Evolutionary conservation across 2,113 vertebrate genomes (phyloP).

Genomic region (Empidonax alnorum): DNA sequence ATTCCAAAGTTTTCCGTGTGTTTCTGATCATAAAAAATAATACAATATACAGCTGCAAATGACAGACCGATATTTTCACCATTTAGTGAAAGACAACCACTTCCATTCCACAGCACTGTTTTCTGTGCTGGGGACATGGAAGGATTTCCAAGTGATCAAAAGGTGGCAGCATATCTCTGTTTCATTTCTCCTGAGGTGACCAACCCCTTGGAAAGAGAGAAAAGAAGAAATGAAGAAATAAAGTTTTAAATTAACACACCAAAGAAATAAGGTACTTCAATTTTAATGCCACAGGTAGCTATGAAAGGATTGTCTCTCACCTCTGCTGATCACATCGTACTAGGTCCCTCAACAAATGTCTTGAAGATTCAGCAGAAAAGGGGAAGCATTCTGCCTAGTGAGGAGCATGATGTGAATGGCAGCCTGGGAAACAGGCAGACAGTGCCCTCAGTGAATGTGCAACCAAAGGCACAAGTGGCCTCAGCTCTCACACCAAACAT

Average conservation of each 20-base stretch:
- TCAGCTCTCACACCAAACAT: rapidly evolving
- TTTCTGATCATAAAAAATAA: neutral
- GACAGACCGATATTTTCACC: neutral
- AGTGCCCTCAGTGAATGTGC: neutral
- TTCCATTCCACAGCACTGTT: rapidly evolving
- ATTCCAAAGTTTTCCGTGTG: neutral
- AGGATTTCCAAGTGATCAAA: slow-evolving; percentile 17
- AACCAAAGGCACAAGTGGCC: neutral
- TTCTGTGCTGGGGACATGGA: neutral
- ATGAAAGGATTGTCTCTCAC: neutral
- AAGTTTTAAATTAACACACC: neutral
- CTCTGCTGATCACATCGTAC: neutral
- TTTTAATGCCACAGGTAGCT: neutral
- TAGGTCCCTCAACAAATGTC: neutral
- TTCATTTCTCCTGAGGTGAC: neutral
- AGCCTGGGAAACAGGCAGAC: neutral
- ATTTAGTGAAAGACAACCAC: neutral
- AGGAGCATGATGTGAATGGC: neutral
- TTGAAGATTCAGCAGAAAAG: neutral
- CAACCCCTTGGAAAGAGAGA: neutral
- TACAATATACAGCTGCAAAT: neutral
- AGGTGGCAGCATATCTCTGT: slow-evolving; percentile 70
- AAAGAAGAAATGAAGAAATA: neutral
- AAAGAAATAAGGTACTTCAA: neutral
- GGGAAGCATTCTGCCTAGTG: neutral